Evolutionary conservation across 2,888 invertebrate species (phyloP).

Genomic region (Sphaerophoria rueppellii): DNA sequence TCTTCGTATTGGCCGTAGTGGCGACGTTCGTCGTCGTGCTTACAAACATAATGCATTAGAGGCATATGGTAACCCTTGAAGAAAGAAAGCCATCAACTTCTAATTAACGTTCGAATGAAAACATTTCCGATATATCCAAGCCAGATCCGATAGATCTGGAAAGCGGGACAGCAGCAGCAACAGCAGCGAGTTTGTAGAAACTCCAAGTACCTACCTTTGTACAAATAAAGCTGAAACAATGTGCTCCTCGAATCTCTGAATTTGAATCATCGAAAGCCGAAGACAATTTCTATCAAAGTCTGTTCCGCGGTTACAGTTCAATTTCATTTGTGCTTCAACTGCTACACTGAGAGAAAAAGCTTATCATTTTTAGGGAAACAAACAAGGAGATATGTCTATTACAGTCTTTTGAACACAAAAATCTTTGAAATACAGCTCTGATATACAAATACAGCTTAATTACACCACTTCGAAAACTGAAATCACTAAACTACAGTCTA

Average conservation of each 20-base stretch:
- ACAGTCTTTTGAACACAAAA: no score
- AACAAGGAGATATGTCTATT: no score
- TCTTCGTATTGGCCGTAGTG: no score
- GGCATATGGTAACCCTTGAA: conserved; percentile 7
- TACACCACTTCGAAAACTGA: no score
- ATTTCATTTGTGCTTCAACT: conserved; percentile 47
- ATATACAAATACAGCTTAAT: no score
- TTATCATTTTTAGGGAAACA: neutral
- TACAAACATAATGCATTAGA: neutral
- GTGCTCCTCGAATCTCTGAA: conserved; percentile 17
- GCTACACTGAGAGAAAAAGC: conserved; percentile 2
- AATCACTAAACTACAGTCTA: no score
- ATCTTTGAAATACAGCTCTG: no score
- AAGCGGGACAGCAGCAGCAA: conserved; percentile 10
- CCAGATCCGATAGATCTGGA: conserved; percentile 56
- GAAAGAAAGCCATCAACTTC: conserved; percentile 73
- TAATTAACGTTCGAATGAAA: conserved; percentile 73
- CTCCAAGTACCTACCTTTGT: neutral
- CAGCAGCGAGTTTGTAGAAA: neutral
- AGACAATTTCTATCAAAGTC: conserved; percentile 70
- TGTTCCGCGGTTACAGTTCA: conserved; percentile 69
- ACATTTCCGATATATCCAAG: conserved; percentile 71
- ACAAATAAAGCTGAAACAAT: conserved; percentile 28
- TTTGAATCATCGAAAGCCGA: conserved; percentile 35
- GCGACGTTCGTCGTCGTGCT: conserved; percentile 25